Evolutionary conservation across 2,888 invertebrate species (phyloP), one percentile per base, ranked within the genome.

Genomic region (Zootermopsis nevadensis): DNA sequence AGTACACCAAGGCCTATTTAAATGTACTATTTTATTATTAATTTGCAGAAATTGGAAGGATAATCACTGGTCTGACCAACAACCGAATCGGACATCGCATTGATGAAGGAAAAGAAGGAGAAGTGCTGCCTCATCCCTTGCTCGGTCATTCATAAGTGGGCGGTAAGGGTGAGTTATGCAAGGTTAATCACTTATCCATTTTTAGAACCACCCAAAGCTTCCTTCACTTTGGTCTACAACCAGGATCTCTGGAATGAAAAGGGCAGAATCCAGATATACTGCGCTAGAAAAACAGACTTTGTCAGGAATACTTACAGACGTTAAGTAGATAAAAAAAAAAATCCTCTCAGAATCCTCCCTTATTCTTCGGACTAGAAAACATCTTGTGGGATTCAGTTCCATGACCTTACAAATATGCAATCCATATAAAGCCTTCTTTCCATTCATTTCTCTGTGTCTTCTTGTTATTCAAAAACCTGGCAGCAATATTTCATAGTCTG

Each of bases 401-500:
- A 60, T 60, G n/a, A 60, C 60, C 60, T 60, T 60, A 60, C 60
- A 60, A 60, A 60, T 60, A 60, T 60, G 60, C 60, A 60, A 27
- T 60, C 60, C n/a, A 60, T 60, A 27, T 60, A 60, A n/a, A 60
- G n/a, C 60, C 60, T 60, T 60, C 60, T 60, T 60, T 60, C 27
- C 60, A 27, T 60, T 60, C 60, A 60, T 60, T 60, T 60, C n/a
- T n/a, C 60, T 60, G 60, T 60, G 60, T 60, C 60, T 60, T 60
- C n/a, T 76, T 76, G 76, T 76, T 76, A 76, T 76, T 48, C 76
- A 76, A 38, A 76, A 76, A 42, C 30, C 76, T 76, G 76, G 76
- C 76, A 76, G 76, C 76, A 42, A 76, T 76, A 76, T 76, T 76
- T 76, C 76, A 76, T 76, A 76, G 42, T 27, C 76, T 60, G 60